Evolutionary conservation across 2,888 invertebrate species (phyloP).

Genomic region (Drosophila fulvimacula): DNA sequence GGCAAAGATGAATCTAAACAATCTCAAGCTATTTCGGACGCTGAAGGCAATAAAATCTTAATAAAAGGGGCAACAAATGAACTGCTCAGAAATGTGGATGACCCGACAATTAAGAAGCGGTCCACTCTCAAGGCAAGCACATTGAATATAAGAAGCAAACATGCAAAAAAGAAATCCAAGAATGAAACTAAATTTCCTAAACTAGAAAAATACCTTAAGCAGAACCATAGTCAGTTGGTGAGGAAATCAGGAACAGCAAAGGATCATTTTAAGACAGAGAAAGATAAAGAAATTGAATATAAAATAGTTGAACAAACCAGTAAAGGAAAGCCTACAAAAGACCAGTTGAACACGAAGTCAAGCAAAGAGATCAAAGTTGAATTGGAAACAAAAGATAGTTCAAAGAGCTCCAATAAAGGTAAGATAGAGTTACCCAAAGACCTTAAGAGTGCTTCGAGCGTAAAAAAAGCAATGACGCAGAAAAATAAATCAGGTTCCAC

Average conservation of each 20-base stretch:
- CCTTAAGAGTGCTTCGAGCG: background rate
- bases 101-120: background rate
- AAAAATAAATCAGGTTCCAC: background rate
- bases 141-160: background rate
- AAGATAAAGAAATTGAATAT: background rate
- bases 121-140: background rate
- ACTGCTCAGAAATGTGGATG: background rate
- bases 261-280: background rate
- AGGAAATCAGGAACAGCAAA: background rate
- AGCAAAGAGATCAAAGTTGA: background rate
- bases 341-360: background rate
- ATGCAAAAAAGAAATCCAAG: background rate
- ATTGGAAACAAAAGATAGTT: background rate
- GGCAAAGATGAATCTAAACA: background rate
- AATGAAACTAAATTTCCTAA: background rate
- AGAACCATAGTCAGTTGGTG: background rate
- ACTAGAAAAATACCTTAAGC: background rate
- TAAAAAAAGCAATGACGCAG: background rate
- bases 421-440: background rate
- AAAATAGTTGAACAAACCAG: background rate
- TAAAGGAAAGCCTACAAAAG: background rate
- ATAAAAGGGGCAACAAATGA: background rate
- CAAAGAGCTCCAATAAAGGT: background rate
- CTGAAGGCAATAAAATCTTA: background rate
- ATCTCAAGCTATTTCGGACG: background rate